Conservation (phyloP, 2,888 invertebrate genomes). For the Spisula subtruncata region DNA sequence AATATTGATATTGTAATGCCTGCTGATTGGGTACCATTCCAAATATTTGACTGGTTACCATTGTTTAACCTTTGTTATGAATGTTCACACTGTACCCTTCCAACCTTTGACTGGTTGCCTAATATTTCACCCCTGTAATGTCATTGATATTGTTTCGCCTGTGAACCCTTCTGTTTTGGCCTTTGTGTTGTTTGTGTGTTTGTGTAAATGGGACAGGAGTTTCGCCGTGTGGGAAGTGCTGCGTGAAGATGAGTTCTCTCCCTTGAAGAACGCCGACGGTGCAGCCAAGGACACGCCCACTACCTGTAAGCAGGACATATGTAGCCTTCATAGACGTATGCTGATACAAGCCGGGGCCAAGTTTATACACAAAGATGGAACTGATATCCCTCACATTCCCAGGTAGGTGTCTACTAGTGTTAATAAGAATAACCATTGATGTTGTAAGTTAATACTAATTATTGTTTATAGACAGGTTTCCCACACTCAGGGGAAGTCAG, state of each 20-base stretch:
- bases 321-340: constrained; percentile 89
- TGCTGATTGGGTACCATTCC: not conserved
- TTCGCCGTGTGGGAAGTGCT: constrained; percentile 96
- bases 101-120: constrained; percentile 9
- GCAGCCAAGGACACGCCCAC: constrained; percentile 96
- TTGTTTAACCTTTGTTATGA: not conserved
- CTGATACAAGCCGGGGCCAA: constrained; percentile 94
- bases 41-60: not conserved
- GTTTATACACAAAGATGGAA: constrained; percentile 89
- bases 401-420: constrained; percentile 82
- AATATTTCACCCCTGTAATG: constrained; percentile 4
- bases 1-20: not conserved
- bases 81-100: not conserved
- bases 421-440: not conserved
- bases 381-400: constrained; percentile 87
- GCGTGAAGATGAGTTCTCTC: constrained; percentile 97
- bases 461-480: constrained; percentile 17
- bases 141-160: not conserved
- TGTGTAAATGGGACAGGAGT: constrained; percentile 84
- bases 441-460: not conserved
- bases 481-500: too few relatives aligned
- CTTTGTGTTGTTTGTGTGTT: constrained; percentile 56
- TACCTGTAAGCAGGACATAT: constrained; percentile 93
- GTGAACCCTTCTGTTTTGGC: constrained; percentile 33
- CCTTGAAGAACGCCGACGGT: constrained; percentile 97